phyloP scores from a whole-genome alignment of 2,797 vertebrate genomes.

The Linurgus olivaceus region DNA sequence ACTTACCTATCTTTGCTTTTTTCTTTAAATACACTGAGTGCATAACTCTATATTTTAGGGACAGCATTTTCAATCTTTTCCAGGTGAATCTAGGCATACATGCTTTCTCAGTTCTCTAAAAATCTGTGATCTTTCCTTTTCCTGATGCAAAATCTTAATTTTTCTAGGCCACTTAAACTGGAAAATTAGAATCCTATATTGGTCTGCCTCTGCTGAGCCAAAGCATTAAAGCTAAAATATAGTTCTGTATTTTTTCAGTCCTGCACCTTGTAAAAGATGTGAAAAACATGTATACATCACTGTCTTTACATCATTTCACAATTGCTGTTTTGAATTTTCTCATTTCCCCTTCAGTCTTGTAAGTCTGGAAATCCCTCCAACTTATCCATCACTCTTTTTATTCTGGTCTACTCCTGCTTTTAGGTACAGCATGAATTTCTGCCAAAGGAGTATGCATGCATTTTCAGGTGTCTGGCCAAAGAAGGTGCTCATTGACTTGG shows the following conservation, averaged over 20 bases:
- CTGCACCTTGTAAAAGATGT: neutral
- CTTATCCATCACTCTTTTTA: neutral
- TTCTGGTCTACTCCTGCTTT: neutral
- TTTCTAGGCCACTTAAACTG: neutral
- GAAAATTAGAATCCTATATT: neutral
- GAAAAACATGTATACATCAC: constrained; percentile 8
- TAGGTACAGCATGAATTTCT: neutral
- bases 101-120: neutral
- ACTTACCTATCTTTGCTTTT: neutral
- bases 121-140: neutral
- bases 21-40: neutral
- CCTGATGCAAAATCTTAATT: neutral
- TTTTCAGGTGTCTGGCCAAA: neutral
- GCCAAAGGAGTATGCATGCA: neutral
- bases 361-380: neutral
- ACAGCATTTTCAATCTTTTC: neutral
- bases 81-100: neutral
- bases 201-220: neutral
- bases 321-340: constrained; percentile 13
- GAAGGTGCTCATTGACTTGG: neutral
- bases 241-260: neutral
- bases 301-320: neutral
- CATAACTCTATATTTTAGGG: neutral
- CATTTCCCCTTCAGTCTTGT: constrained; percentile 6
- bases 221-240: neutral